Conservation (phyloP, 2,797 vertebrate genomes). For the Antrozous pallidus region DNA sequence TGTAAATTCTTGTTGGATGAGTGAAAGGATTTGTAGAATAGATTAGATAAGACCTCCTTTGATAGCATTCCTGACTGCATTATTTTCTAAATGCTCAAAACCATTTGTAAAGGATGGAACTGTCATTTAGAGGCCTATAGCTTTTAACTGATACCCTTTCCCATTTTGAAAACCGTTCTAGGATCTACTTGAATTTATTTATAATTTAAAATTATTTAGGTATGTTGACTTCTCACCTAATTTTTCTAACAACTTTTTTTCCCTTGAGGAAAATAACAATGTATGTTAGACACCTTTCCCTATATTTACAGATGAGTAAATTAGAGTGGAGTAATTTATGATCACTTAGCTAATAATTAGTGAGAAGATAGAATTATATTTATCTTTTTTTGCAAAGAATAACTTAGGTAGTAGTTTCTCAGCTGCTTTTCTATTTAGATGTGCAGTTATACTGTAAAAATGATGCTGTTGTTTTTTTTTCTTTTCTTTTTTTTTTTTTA, state of each 20-base stretch:
- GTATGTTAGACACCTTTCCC: background rate
- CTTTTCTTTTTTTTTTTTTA: background rate
- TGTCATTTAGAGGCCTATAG: background rate
- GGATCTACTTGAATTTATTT: slow-evolving; percentile 17
- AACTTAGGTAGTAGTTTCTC: background rate
- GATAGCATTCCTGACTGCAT: background rate
- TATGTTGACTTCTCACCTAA: background rate
- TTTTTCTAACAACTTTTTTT: background rate
- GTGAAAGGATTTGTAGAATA: background rate
- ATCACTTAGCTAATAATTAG: background rate
- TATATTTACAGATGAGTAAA: background rate
- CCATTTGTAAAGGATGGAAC: background rate
- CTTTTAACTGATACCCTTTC: background rate
- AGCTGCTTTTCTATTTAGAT: background rate
- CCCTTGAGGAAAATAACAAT: background rate
- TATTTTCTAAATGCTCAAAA: slow-evolving; percentile 28
- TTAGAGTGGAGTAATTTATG: background rate
- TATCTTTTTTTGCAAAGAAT: background rate
- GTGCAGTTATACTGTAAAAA: background rate
- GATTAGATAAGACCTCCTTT: background rate
- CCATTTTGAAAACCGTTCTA: background rate
- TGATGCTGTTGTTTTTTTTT: background rate
- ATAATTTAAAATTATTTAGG: slow-evolving; percentile 3
- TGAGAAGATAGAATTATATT: background rate
- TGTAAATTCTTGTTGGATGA: background rate